phyloP scores from a whole-genome alignment of 2,797 vertebrate genomes.

The Hybognathus amarus region DNA sequence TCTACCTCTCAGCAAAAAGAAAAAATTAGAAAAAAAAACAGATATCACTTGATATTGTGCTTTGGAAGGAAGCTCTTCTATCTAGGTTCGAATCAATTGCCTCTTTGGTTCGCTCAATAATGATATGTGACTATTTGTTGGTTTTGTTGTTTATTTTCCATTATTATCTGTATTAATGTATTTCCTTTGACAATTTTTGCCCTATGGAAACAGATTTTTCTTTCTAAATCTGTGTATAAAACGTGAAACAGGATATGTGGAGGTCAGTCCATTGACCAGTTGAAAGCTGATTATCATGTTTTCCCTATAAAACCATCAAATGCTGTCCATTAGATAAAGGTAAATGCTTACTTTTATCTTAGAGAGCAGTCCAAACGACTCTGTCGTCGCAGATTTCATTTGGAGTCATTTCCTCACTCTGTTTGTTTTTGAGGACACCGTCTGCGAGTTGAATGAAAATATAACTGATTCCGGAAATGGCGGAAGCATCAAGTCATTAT shows the following conservation, averaged over 20 bases:
- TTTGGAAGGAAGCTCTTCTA: constrained; percentile 66
- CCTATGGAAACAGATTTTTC: background rate
- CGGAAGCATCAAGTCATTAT: constrained; percentile 56
- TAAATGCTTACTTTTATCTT: constrained; percentile 53
- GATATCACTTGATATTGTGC: constrained; percentile 73
- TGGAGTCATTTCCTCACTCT: constrained; percentile 48
- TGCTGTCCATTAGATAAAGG: constrained; percentile 54
- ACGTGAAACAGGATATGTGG: background rate
- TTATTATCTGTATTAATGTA: background rate
- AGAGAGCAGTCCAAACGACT: constrained; percentile 48
- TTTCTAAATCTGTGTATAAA: background rate
- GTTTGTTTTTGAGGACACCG: constrained; percentile 52
- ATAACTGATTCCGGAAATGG: constrained; percentile 47
- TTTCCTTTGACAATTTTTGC: background rate
- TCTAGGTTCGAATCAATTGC: constrained; percentile 78
- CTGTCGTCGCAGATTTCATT: constrained; percentile 34
- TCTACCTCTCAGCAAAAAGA: constrained; percentile 87
- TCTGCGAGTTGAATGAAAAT: constrained; percentile 52
- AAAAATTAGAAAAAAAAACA: constrained; percentile 71
- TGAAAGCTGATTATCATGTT: constrained; percentile 63
- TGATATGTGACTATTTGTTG: background rate
- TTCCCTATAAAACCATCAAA: constrained; percentile 75
- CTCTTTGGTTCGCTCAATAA: constrained; percentile 65
- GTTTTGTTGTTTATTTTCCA: background rate
- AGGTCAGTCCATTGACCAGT: background rate